phyloP scores from a whole-genome alignment of 2,113 vertebrate species.

The Psilopogon haemacephalus region DNA sequence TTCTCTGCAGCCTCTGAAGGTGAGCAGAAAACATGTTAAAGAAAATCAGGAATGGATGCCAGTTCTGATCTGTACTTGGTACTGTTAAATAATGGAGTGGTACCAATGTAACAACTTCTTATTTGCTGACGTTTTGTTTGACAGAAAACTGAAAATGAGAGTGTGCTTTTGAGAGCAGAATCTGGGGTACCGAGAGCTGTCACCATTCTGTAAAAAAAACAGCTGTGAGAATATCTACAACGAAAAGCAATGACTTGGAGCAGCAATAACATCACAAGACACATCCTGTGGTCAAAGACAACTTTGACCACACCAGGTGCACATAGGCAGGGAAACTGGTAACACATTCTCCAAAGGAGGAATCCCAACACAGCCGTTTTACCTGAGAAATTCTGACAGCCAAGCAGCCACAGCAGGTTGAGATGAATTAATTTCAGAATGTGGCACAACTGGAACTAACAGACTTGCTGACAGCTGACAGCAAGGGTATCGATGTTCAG shows the following conservation, averaged over 20 bases:
- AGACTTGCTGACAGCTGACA: slow-evolving; percentile 16
- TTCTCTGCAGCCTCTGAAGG: neutral
- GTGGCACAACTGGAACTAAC: neutral
- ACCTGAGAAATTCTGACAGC: neutral
- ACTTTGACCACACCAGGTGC: neutral
- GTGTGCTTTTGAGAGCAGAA: neutral
- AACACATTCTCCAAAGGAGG: neutral
- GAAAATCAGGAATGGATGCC: neutral
- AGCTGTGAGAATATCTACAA: neutral
- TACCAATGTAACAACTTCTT: neutral
- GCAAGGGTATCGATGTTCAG: slow-evolving; percentile 31
- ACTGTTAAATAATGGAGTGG: neutral
- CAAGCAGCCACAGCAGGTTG: neutral
- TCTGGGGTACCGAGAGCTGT: neutral
- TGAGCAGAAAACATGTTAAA: neutral
- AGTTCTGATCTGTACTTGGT: neutral
- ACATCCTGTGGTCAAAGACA: neutral
- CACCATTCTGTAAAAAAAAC: neutral
- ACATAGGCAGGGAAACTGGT: neutral
- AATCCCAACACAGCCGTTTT: neutral
- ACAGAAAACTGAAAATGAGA: neutral
- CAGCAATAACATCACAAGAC: neutral
- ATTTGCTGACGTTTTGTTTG: neutral
- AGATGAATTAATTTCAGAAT: neutral
- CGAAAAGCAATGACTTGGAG: neutral